A percentile compares a stretch with the other conserved stretches of the same genome.
These are phyloP conservation scores for Macrosiphum euphorbiae DNA, from an alignment of 2,888 invertebrate genomes.

Conservation along the genomic window DNA sequence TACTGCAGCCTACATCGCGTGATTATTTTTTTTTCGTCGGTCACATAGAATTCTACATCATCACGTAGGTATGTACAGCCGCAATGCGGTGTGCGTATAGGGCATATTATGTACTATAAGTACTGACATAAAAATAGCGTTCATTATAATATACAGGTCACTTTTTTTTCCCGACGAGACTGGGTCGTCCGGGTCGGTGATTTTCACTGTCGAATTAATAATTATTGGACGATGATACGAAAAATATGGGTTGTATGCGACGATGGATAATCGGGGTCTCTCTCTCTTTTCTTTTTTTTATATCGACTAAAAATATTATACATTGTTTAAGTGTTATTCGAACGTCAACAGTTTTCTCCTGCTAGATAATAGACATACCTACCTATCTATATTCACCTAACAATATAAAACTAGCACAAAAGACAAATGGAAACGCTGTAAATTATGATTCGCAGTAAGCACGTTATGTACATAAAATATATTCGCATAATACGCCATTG, in stretches of 20 bases:
- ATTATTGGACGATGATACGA: constrained; percentile 10
- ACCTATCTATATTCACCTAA: background rate
- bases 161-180: background rate
- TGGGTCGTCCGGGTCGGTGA: background rate
- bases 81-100: background rate
- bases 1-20: background rate
- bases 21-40: background rate
- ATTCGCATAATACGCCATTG: background rate
- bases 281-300: background rate
- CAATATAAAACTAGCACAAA: constrained; percentile 1
- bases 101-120: background rate
- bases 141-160: background rate
- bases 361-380: background rate
- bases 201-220: background rate
- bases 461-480: background rate
- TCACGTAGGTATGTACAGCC: background rate
- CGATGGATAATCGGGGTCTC: background rate
- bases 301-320: background rate
- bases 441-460: background rate
- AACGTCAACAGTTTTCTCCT: background rate
- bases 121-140: background rate
- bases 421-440: background rate
- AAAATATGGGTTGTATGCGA: background rate
- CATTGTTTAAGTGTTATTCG: background rate
- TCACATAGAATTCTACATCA: background rate